Evolutionary conservation across 2,797 vertebrate species (phyloP).

Genomic region (Phoebastria nigripes): DNA sequence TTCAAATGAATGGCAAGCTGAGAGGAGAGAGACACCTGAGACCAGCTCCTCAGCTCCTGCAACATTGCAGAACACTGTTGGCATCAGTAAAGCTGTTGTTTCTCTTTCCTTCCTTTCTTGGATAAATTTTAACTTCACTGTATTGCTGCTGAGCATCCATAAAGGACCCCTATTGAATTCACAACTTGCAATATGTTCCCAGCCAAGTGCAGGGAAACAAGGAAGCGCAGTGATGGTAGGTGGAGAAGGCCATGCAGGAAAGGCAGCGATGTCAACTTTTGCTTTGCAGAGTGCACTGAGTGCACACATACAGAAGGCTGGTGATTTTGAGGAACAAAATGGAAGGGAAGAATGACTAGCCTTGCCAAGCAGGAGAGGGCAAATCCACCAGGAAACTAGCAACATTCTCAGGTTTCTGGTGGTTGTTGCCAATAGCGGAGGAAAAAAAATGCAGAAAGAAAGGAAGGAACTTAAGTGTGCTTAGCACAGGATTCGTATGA

Average conservation of each 20-base stretch:
- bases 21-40: not conserved
- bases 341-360: not conserved
- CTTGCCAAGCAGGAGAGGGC: not conserved
- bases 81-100: not conserved
- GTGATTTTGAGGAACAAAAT: not conserved
- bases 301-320: not conserved
- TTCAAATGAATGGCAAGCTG: not conserved
- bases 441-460: not conserved
- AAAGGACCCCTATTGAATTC: not conserved
- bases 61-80: not conserved
- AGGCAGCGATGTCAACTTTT: not conserved
- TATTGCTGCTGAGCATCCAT: not conserved
- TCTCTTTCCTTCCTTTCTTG: not conserved
- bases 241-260: not conserved
- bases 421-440: not conserved
- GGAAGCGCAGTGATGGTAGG: not conserved
- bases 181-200: not conserved
- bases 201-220: not conserved
- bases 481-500: not conserved
- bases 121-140: not conserved
- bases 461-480: not conserved
- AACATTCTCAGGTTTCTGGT: conserved; percentile 20
- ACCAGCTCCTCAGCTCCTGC: not conserved
- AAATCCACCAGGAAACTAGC: conserved; percentile 21
- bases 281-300: not conserved